A percentile compares a stretch with the other conserved stretches of the same genome.
Conservation (phyloP, 35 echinoderm and acorn worm species). For the Ophioderma brevispina region DNA sequence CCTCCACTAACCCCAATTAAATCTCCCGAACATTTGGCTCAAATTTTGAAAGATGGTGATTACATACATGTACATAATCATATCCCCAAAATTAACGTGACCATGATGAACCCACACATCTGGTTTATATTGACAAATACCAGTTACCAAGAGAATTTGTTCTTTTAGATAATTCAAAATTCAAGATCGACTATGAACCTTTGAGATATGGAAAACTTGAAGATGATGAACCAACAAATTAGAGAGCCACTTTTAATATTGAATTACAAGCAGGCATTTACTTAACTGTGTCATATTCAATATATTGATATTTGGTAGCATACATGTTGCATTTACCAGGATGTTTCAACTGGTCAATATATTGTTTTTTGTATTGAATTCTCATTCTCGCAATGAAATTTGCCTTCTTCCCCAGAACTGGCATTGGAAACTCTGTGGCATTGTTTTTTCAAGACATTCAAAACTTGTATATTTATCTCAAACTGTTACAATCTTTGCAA, state of each 20-base stretch:
- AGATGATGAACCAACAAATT: not conserved
- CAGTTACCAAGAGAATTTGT: too few species aligned
- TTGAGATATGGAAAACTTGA: not conserved
- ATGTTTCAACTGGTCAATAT: not conserved
- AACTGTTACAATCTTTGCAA: not conserved
- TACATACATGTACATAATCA: too few species aligned
- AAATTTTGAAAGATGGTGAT: too few species aligned
- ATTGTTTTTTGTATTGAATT: not conserved
- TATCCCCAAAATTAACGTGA: too few species aligned
- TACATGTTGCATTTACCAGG: not conserved
- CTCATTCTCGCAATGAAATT: not conserved
- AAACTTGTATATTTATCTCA: not conserved
- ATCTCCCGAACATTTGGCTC: too few species aligned
- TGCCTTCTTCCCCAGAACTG: not conserved
- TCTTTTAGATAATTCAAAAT: too few species aligned
- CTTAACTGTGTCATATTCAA: not conserved
- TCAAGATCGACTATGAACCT: not conserved
- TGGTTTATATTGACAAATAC: too few species aligned
- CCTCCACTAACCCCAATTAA: too few species aligned
- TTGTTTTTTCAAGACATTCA: slow-evolving; percentile 8
- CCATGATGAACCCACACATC: too few species aligned
- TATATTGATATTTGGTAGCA: not conserved
- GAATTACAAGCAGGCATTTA: slow-evolving; percentile 14
- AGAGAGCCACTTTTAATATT: not conserved
- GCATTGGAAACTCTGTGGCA: not conserved